Conservation (phyloP, 2,113 vertebrate species). For the Catharus fuscescens region DNA sequence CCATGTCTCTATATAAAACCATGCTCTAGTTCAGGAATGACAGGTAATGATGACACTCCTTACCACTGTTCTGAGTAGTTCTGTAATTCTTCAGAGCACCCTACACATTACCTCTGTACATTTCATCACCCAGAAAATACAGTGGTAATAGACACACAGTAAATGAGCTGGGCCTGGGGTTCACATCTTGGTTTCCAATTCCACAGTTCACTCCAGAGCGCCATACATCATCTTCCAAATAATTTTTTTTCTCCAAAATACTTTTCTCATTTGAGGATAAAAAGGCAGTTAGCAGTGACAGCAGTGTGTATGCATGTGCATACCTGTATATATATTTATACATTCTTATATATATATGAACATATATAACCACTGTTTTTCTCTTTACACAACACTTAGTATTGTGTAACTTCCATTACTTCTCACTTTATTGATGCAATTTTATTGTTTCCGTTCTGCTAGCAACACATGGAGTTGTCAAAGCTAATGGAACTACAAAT, state of each 20-base stretch:
- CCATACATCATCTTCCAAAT: background rate
- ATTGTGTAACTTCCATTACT: background rate
- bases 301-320: background rate
- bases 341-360: too few species aligned
- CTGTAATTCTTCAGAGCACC: background rate
- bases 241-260: background rate
- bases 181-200: background rate
- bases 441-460: background rate
- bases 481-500: background rate
- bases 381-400: background rate
- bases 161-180: background rate
- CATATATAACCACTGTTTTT: background rate
- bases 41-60: background rate
- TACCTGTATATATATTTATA: background rate
- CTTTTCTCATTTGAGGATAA: background rate
- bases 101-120: background rate
- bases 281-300: background rate
- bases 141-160: background rate
- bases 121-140: background rate
- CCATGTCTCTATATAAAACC: background rate
- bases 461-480: background rate
- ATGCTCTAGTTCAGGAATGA: background rate
- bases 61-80: background rate
- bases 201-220: background rate
- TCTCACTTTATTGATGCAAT: background rate